phyloP scores from a whole-genome alignment of 2,888 invertebrate genomes.

The Nesidiocoris tenuis region DNA sequence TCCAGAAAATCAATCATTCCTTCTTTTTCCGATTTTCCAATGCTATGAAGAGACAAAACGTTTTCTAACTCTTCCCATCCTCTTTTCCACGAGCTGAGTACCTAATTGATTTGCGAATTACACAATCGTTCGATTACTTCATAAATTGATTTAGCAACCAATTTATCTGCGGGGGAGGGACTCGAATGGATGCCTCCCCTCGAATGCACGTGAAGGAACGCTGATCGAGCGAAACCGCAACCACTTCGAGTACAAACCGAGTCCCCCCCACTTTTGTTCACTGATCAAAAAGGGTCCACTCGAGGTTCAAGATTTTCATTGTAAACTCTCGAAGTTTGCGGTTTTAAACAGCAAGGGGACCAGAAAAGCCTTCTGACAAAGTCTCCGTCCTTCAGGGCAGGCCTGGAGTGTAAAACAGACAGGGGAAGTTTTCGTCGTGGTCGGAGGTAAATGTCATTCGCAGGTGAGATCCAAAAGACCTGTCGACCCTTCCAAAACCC shows the following conservation, averaged over 20 bases:
- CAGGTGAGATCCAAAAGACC: not conserved
- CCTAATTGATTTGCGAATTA: too few species aligned
- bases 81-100: too few species aligned
- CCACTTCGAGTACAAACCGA: not conserved
- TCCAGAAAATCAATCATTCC: too few species aligned
- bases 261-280: not conserved
- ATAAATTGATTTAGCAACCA: not conserved
- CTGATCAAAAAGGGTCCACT: not conserved
- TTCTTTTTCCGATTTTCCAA: too few species aligned
- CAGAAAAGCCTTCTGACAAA: not conserved
- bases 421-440: not conserved
- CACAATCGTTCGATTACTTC: not conserved
- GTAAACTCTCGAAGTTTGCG: not conserved
- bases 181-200: not conserved
- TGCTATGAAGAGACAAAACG: too few species aligned
- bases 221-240: not conserved
- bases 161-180: not conserved
- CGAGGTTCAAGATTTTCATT: not conserved
- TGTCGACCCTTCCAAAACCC: not conserved
- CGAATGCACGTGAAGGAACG: not conserved
- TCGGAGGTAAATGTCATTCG: not conserved
- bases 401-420: not conserved
- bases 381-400: not conserved
- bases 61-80: too few species aligned
- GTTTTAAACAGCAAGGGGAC: not conserved